phyloP scores from a whole-genome alignment of 2,797 vertebrate species.

The Rachycentron canadum region DNA sequence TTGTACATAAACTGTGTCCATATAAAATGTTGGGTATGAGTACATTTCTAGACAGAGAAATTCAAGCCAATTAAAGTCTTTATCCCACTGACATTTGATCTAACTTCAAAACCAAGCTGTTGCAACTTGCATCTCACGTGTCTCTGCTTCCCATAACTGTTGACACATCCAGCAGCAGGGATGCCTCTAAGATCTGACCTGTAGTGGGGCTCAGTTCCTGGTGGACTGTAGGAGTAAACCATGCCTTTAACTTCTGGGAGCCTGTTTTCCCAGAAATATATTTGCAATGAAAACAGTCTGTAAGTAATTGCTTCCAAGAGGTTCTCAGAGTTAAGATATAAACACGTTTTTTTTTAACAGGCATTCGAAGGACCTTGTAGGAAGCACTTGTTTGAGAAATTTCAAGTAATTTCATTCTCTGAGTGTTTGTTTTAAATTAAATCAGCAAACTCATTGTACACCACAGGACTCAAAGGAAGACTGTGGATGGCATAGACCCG shows the following conservation, averaged over 20 bases:
- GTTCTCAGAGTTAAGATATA: conserved; percentile 46
- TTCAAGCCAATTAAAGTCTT: conserved; percentile 46
- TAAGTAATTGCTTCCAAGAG: conserved; percentile 44
- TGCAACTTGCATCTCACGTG: conserved; percentile 31
- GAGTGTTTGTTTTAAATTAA: conserved; percentile 39
- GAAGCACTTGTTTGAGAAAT: conserved; percentile 13
- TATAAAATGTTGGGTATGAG: conserved; percentile 41
- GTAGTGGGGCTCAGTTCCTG: conserved; percentile 25
- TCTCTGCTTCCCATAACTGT: conserved; percentile 14
- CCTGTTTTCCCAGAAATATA: conserved; percentile 29
- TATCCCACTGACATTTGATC: conserved; percentile 45
- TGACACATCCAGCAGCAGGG: conserved; percentile 10
- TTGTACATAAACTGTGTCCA: conserved; percentile 51
- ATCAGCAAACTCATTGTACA: conserved; percentile 15
- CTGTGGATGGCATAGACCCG: background rate
- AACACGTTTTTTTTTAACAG: conserved; percentile 44
- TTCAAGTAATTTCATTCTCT: conserved; percentile 13
- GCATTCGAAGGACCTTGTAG: conserved; percentile 22
- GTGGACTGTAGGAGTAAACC: conserved; percentile 36
- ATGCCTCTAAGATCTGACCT: conserved; percentile 16
- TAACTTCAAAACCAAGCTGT: conserved; percentile 33
- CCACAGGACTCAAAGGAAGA: conserved; percentile 3
- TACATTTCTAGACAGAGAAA: conserved; percentile 44
- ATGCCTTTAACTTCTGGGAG: conserved; percentile 25
- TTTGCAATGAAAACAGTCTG: conserved; percentile 43